These are phyloP conservation scores for Rhamphomyia laevipes DNA, from an alignment of 2,888 invertebrate species.

Conservation along the genomic window DNA sequence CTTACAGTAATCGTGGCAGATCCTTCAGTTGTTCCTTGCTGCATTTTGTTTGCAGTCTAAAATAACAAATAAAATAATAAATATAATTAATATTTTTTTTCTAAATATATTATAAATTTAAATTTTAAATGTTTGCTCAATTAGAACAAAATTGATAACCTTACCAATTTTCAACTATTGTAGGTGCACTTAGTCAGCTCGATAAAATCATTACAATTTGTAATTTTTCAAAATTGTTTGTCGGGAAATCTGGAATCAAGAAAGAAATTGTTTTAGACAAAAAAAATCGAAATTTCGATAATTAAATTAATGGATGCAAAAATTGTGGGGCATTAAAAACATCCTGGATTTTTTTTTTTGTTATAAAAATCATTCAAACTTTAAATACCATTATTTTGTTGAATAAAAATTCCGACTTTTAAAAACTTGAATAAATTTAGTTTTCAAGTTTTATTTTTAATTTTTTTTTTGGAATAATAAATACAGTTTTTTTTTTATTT, in stretches of 20 bases:
- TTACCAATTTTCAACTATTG: conserved; percentile 11
- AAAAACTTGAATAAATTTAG: no score
- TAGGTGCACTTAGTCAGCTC: conserved; percentile 14
- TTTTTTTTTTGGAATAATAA: no score
- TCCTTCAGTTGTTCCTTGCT: conserved; percentile 19
- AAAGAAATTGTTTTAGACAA: conserved; percentile 2
- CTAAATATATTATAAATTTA: background rate
- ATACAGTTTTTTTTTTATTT: no score
- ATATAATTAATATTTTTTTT: background rate
- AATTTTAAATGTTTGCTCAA: background rate
- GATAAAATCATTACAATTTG: conserved; percentile 12
- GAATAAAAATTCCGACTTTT: no score
- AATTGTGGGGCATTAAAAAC: no score
- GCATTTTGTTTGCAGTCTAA: conserved; percentile 20
- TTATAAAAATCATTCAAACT: no score
- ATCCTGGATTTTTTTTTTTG: no score
- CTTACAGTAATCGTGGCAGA: conserved; percentile 18
- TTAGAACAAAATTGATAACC: conserved; percentile 1
- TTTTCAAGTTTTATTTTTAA: no score
- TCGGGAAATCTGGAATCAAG: conserved; percentile 22
- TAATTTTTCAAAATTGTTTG: conserved; percentile 3
- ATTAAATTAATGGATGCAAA: no score
- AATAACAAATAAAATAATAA: conserved; percentile 7
- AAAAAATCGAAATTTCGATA: no score
- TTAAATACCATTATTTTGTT: no score